Evolutionary conservation across 2,797 vertebrate genomes (phyloP), one percentile per base, ranked within the genome.

Genomic region (Sparus aurata): DNA sequence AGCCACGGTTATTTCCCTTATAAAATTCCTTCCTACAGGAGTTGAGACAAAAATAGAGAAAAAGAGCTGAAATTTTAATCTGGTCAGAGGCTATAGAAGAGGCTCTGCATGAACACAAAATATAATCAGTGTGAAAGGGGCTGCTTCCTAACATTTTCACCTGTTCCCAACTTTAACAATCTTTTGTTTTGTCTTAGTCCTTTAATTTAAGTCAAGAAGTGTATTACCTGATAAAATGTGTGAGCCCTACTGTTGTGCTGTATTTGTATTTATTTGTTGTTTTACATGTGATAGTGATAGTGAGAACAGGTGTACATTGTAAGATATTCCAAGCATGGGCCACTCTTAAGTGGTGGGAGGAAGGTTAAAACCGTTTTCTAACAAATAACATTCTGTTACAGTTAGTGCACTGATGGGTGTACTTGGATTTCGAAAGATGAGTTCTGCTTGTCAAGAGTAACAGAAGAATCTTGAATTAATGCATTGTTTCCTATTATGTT

Each of bases 271-370:
- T 27, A 16, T 70, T 60, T 18, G 23, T 67, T 63, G 17, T 69
- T 70, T 75, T 18, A 38, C 27, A 38, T 23, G 22, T 27, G 41
- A 38, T 49, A 81, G 45, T 34, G 53, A 49, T 16, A 1, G 25
- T n/a, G 60, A 67, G 34, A 81, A 30, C 84, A 85, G 69, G 59
- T 80, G 68, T 73, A 68, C 15, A 30, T 84, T 27, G 7, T 69
- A 77, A 73, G n/a, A 55, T 45, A 63, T 61, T 58, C 52, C 41
- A 7, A 73, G 61, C 54, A 47, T 71, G 30, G 38, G 46, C 20
- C 58, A 2, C 4, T 73, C 25, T 53, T 49, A 55, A 61, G 22
- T 22, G 58, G 57, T 70, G 59, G 12, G 43, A 43, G 25, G 34
- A 62, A 22, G 15, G 41, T 15, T 45, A 3, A 38, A 65, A 15